Evolutionary conservation across 2,888 invertebrate species (phyloP).

Genomic region (Xylota segnis): DNA sequence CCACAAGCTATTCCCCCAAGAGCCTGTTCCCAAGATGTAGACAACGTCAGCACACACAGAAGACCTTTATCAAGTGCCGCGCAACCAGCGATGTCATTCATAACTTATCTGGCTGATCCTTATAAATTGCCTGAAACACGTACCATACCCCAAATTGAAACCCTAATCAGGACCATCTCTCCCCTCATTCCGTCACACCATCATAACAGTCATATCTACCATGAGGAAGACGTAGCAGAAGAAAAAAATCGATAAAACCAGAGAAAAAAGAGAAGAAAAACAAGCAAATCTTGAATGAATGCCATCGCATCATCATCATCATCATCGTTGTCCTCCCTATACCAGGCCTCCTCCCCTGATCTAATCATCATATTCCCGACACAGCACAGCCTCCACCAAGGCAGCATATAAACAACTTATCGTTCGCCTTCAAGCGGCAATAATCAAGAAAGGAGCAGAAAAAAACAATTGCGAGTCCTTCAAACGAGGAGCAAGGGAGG

Average conservation of each 20-base stretch:
- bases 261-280: not conserved
- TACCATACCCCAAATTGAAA: constrained; percentile 16
- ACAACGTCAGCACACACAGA: not conserved
- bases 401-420: constrained; percentile 52
- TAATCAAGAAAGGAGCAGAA: constrained; percentile 22
- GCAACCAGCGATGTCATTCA: constrained; percentile 9
- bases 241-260: constrained; percentile 52
- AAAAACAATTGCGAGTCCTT: constrained; percentile 2
- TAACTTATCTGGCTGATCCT: constrained; percentile 38
- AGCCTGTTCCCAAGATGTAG: not conserved
- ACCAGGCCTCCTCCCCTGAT: constrained; percentile 11
- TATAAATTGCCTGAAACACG: constrained; percentile 33
- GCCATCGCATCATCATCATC: constrained; percentile 59
- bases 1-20: not conserved
- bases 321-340: constrained; percentile 34
- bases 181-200: constrained; percentile 16
- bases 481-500: not conserved
- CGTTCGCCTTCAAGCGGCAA: constrained; percentile 56
- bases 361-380: constrained; percentile 37
- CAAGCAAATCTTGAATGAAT: constrained; percentile 59
- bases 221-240: not conserved
- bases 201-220: not conserved
- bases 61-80: constrained; percentile 4
- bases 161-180: constrained; percentile 41
- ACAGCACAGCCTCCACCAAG: not conserved